A percentile compares a stretch with the other conserved stretches of the same genome.
Evolutionary conservation across 2,797 vertebrate species (phyloP).

Genomic region (Pangasius mekongensis): DNA sequence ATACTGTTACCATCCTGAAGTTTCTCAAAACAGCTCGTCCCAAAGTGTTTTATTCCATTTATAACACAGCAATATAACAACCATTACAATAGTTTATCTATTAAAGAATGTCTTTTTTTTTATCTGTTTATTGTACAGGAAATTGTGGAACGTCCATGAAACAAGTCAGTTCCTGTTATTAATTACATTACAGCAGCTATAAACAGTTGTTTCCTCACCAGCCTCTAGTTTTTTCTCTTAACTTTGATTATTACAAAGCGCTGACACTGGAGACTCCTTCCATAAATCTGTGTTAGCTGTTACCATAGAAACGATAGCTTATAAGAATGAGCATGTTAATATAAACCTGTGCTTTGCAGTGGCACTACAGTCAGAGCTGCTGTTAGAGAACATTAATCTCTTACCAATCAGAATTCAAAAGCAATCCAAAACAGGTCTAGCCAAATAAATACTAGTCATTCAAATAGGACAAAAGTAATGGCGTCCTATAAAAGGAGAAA

Average conservation of each 20-base stretch:
- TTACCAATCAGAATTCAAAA: too few species aligned
- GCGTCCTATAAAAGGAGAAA: background rate
- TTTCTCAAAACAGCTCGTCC: background rate
- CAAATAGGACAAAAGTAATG: background rate
- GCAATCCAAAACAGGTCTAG: too few species aligned
- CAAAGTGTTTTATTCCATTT: background rate
- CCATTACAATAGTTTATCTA: background rate
- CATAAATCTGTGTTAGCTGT: background rate
- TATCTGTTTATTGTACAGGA: background rate
- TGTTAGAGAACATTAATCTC: too few species aligned
- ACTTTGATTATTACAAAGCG: background rate
- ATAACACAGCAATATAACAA: background rate
- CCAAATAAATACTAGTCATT: background rate
- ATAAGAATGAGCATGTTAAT: too few species aligned
- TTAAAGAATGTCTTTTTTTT: background rate
- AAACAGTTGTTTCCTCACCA: background rate
- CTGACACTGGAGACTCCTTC: background rate
- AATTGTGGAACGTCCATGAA: background rate
- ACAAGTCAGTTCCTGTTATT: background rate
- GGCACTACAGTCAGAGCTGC: too few species aligned
- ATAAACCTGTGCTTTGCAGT: too few species aligned
- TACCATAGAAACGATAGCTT: background rate
- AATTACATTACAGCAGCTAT: background rate
- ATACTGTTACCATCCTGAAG: background rate
- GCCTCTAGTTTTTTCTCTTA: background rate